These are phyloP conservation scores for Chionis minor DNA, from an alignment of 2,113 vertebrate species.

Conservation along the genomic window DNA sequence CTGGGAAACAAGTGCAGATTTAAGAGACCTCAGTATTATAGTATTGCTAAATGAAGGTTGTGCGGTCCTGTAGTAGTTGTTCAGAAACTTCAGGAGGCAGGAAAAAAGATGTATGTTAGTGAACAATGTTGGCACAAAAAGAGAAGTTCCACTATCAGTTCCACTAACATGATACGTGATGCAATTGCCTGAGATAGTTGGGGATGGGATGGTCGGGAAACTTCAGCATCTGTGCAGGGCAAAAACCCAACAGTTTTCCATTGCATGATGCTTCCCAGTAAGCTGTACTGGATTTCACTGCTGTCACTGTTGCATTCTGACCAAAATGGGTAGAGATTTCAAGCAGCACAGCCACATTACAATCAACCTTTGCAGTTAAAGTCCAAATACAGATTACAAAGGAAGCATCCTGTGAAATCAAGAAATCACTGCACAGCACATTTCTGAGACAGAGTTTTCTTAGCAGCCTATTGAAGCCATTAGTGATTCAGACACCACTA, in stretches of 20 bases:
- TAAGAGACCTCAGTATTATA: neutral
- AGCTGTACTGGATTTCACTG: neutral
- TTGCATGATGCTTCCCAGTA: neutral
- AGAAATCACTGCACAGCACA: neutral
- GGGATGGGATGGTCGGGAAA: neutral
- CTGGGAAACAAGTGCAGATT: neutral
- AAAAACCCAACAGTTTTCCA: neutral
- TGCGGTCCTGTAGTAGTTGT: neutral
- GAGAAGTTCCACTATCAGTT: neutral
- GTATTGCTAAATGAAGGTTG: neutral
- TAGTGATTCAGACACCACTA: constrained; percentile 27
- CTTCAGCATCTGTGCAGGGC: neutral
- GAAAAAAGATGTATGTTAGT: neutral
- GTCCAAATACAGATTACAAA: neutral
- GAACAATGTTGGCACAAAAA: neutral
- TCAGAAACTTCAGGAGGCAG: neutral
- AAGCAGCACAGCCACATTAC: neutral
- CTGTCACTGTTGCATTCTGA: neutral
- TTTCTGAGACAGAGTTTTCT: neutral
- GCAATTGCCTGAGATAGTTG: neutral
- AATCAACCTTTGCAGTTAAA: neutral
- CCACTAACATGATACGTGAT: neutral
- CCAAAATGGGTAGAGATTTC: neutral
- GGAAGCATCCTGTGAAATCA: neutral
- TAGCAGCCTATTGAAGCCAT: neutral